Evolutionary conservation across 2,888 invertebrate species (phyloP).

Genomic region (Petrolisthes cinctipes): DNA sequence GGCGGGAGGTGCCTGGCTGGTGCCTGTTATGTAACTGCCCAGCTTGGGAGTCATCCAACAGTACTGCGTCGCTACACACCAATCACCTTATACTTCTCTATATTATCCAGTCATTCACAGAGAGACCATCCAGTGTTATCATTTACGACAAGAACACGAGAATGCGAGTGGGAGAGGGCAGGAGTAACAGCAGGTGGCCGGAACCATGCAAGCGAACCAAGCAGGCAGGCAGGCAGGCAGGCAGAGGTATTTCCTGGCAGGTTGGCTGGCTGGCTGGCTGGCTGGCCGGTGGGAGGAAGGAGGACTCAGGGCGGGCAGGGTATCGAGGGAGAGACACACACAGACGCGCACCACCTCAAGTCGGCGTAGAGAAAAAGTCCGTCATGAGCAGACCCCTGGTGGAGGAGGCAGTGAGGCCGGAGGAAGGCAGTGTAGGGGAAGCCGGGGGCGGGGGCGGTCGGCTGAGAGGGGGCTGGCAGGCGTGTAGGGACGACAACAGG

Average conservation of each 20-base stretch:
- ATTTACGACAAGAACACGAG: neutral
- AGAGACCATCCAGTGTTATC: neutral
- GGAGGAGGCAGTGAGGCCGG: constrained; percentile 14
- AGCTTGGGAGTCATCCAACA: constrained; percentile 34
- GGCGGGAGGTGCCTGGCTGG: constrained; percentile 28
- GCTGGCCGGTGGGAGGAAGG: neutral
- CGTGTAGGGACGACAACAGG: constrained; percentile 17
- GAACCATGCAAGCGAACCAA: constrained; percentile 23
- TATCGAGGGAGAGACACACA: constrained; percentile 18
- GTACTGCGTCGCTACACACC: constrained; percentile 4
- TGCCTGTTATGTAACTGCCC: constrained; percentile 34
- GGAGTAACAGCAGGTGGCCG: constrained; percentile 14
- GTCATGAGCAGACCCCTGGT: constrained; percentile 16
- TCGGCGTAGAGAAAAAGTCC: constrained; percentile 17
- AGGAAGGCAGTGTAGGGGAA: constrained; percentile 9
- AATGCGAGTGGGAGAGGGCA: neutral
- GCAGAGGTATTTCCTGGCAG: constrained; percentile 24
- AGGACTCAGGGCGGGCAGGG: constrained; percentile 9
- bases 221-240: constrained; percentile 10
- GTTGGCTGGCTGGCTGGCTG: neutral
- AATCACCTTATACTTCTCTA: neutral
- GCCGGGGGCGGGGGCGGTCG: constrained; percentile 13
- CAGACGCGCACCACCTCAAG: constrained; percentile 21
- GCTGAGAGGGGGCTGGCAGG: constrained; percentile 17
- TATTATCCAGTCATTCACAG: neutral